Base-by-base conservation (phyloP, 1,140 invertebrate genomes). In the Gryon sp. region DNA sequence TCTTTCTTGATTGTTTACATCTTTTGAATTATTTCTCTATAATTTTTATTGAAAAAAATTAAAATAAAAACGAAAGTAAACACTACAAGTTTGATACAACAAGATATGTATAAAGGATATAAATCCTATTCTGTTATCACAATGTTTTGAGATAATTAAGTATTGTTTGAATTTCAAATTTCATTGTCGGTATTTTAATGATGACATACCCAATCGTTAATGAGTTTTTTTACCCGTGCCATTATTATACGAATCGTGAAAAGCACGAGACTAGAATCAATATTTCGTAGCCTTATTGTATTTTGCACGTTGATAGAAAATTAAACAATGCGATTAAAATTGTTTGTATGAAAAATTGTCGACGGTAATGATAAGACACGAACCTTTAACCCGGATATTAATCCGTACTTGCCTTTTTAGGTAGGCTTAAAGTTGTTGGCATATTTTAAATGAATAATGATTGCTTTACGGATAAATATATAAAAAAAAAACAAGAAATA, bases 311-410 rank as follows among this genome's bases (percentile, higher is more conserved):
- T 68, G 46, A 62, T 55, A 48, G n/a, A n/a, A n/a, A n/a, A n/a
- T n/a, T n/a, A n/a, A n/a, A n/a, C 5, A 18, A 48, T 32, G 12
- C 63, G 57, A 70, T 70, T 57, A 65, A 20, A 63, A 36, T 43
- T 40, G 20, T 9, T 5, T 14, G 16, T 30, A 1, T 26, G 34
- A 57, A 59, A 65, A 50, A 50, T 0, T 11, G 12, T 9, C 28
- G 28, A n/a, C 45, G 60, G 65, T 74, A 36, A 2, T 6, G 70
- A 74, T 74, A 74, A 74, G 70, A 52, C 70, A 74, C 60, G 70
- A 50, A 43, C 19, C 40, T 53, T 57, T 65, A 45, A 66, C 65
- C 46, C 43, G 34, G 52, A 52, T 30, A 38, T n/a, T n/a, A n/a
- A n/a, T n/a, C n/a, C n/a, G n/a, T n/a, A n/a, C n/a, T n/a, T n/a